Evolutionary conservation across 2,113 vertebrate genomes (phyloP).

Genomic region (Lampris megalopsis): DNA sequence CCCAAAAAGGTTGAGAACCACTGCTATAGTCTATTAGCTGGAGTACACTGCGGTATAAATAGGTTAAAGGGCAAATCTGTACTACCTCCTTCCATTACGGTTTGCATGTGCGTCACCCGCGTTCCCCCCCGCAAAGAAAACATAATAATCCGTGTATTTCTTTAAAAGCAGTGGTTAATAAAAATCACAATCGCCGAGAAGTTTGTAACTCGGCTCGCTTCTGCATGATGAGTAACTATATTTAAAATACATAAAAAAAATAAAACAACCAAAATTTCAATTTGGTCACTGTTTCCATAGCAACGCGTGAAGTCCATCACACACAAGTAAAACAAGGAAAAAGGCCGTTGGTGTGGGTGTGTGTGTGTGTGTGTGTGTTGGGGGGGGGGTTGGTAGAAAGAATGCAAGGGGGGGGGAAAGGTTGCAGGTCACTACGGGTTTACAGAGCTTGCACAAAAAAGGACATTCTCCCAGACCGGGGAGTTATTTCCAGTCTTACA

Average conservation of each 20-base stretch:
- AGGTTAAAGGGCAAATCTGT: constrained; percentile 28
- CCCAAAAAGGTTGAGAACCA: too few species aligned
- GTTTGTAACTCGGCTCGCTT: too few species aligned
- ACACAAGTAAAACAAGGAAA: constrained; percentile 13
- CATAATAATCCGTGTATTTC: too few species aligned
- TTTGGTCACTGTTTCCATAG: constrained; percentile 42
- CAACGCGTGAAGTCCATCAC: constrained; percentile 26
- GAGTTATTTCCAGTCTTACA: constrained; percentile 33
- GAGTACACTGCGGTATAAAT: background rate
- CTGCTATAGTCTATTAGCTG: background rate
- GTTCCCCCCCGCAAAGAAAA: too few species aligned
- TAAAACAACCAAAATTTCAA: background rate
- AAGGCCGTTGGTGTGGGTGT: constrained; percentile 19
- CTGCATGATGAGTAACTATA: too few species aligned
- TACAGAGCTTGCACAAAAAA: constrained; percentile 36
- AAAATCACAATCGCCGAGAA: too few species aligned
- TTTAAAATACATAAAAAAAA: too few species aligned
- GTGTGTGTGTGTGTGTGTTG: constrained; percentile 2
- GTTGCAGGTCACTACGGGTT: constrained; percentile 3
- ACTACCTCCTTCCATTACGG: too few species aligned
- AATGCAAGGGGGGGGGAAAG: constrained; percentile 12
- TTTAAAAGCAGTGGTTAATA: too few species aligned
- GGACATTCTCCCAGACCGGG: constrained; percentile 6
- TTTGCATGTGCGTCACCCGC: too few species aligned
- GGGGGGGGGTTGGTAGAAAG: constrained; percentile 17